These are phyloP conservation scores for Cyphomyrmex costatus DNA, from an alignment of 1,140 invertebrate genomes.

Conservation along the genomic window DNA sequence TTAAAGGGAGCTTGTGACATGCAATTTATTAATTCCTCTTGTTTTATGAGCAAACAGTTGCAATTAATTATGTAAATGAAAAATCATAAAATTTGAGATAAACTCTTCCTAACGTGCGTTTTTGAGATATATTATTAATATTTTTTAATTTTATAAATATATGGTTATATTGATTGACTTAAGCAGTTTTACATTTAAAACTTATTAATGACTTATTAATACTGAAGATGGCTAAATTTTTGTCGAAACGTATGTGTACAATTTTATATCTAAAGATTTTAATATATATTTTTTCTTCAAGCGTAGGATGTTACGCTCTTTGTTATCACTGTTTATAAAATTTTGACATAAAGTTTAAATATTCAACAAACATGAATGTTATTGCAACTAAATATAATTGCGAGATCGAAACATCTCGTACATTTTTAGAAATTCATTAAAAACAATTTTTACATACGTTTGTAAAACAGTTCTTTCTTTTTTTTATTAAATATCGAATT, in stretches of 20 bases:
- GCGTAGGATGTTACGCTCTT: no score
- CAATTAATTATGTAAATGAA: background rate
- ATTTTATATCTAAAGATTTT: no score
- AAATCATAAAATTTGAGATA: background rate
- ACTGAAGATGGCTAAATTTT: no score
- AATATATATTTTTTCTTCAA: no score
- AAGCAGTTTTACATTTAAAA: no score
- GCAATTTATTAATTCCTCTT: background rate
- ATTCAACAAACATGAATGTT: background rate
- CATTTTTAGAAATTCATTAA: background rate
- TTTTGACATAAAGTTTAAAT: background rate
- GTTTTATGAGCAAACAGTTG: background rate
- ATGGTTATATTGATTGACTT: no score
- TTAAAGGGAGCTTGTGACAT: conserved; percentile 8
- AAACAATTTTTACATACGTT: background rate
- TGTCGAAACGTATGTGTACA: no score
- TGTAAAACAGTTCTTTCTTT: background rate
- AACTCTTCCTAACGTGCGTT: no score
- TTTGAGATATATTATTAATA: no score
- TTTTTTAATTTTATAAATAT: no score
- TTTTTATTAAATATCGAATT: background rate
- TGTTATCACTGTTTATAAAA: background rate
- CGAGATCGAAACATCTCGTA: background rate
- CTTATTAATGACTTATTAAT: no score
- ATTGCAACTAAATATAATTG: background rate